Evolutionary conservation across 2,888 invertebrate species (phyloP), one percentile per base, ranked within the genome.

Genomic region (Phrixothrix hirtus): DNA sequence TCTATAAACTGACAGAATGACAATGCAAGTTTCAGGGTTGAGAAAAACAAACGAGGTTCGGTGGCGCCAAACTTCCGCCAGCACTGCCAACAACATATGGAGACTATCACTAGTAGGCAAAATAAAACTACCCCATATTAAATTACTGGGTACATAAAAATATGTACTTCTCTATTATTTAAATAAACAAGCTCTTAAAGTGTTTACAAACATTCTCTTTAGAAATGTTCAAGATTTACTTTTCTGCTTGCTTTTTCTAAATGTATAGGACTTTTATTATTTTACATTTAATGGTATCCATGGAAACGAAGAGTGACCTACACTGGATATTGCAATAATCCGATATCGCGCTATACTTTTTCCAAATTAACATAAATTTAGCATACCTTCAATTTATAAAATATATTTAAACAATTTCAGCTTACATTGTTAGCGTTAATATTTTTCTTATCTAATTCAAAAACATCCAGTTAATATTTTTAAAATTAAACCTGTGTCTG

Each of bases 181-280:
- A 73, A 73, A 73, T 71, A 73, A 74, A 74, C 73, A 74, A 70
- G 69, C 72, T 72, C 68, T 72, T 71, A 67, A 71, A 74, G 71
- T 72, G 74, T 72, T 72, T 72, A 72, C 72, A 71, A 74, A 74
- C 58, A 55, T 49, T 55, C 42, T 13, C 48, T 27, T 47, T 45
- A 42, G 26, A 56, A 50, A 52, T 46, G 46, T 56, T 35, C 34
- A 35, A 41, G 44, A 52, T 56, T 52, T 56, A 35, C 32, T 56
- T 51, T 48, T 48, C 52, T 52, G 35, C n/a, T 16, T 21, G 14
- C 12, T 30, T 41, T 41, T 17, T 10, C 10, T 16, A 12, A 14
- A 21, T 12, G 35, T 35, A 4, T 7, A 1, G 17, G 14, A n/a
- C n/a, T n/a, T n/a, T n/a, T n/a, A n/a, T n/a, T n/a, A n/a, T n/a